Percentiles rank a stretch among this genome's conserved stretches.
Conservation (phyloP, 2,888 invertebrate genomes). For the Pseudanteris insignis region DNA sequence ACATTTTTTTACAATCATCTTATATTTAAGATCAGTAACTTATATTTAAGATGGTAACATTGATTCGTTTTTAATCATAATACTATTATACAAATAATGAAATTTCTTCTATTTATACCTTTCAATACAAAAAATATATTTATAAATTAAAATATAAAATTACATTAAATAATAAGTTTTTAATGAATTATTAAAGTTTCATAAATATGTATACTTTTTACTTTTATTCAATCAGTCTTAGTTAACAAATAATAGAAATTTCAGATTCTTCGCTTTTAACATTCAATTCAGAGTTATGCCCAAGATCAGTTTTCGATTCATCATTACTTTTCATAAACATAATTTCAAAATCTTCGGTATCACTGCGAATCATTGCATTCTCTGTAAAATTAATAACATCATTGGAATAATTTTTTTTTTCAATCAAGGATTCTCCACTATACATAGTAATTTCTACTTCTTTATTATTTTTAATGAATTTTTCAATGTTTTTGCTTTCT, state of each 20-base stretch:
- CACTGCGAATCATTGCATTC: background rate
- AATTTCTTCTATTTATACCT: no score
- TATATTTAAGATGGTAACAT: no score
- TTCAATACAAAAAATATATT: no score
- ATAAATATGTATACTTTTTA: no score
- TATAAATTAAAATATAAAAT: no score
- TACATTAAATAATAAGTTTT: no score
- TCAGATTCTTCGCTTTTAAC: background rate
- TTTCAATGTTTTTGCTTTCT: background rate
- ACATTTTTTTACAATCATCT: no score
- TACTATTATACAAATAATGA: no score
- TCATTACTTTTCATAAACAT: slow-evolving; percentile 2
- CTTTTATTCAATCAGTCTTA: slow-evolving; percentile 11
- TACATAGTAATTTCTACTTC: background rate
- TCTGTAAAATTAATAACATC: slow-evolving; percentile 5
- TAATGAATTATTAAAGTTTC: no score
- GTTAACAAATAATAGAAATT: slow-evolving; percentile 17
- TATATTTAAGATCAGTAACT: no score
- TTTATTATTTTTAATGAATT: background rate
- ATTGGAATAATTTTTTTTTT: background rate
- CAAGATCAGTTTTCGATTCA: background rate
- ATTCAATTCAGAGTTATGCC: no score
- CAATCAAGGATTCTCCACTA: background rate
- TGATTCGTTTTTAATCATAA: no score
- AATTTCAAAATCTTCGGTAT: slow-evolving; percentile 4